Evolutionary conservation across 2,797 vertebrate species (phyloP), one percentile per base, ranked within the genome.

Genomic region (Lepus oiostolus): DNA sequence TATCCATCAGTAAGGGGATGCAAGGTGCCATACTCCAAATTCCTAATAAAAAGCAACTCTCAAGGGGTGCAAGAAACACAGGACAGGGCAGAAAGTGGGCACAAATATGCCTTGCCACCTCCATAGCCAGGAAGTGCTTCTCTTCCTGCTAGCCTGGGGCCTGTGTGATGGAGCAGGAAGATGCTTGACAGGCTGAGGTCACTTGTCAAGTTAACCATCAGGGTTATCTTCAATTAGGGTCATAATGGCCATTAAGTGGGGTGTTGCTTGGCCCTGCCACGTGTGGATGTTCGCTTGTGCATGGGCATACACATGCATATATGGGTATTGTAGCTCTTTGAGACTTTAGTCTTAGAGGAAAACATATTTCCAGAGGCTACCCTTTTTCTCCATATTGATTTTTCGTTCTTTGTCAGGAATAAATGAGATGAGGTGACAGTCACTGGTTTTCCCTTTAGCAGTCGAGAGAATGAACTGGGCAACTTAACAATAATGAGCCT

Each of bases 281-380:
- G 1, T n/a, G 1, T 35, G 10, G 8, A 7, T 38, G 26, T 47
- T 47, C 8, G 9, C 42, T 47, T 47, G 8, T 52, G 26, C 21
- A 30, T 3, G 14, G 10, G 2, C 6, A 10, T 8, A 6, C 2
- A 5, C 14, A 16, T 2, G 0, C 2, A 21, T 0, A 8, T 2
- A 16, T 58, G 54, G 54, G 54, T 47, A n/a, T 1, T 52, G 30
- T 63, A 42, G 58, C 42, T 89, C 47, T 77, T 65, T 35, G 22
- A 60, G 68, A n/a, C 54, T 4, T 47, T 32, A 63, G 17, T 94
- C 81, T 85, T 84, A 86, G 70, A 94, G n/a, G 70, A 89, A 90
- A 47, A 30, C 14, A 0, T 35, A 32, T 91, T 91, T 95, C 32
- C 19, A 65, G 60, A 80, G 63, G 58, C 26, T 85, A 58, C 35